A percentile compares a stretch with the other conserved stretches of the same genome.
Evolutionary conservation across 2,113 vertebrate genomes (phyloP).

Genomic region (Pelmatolapia mariae): DNA sequence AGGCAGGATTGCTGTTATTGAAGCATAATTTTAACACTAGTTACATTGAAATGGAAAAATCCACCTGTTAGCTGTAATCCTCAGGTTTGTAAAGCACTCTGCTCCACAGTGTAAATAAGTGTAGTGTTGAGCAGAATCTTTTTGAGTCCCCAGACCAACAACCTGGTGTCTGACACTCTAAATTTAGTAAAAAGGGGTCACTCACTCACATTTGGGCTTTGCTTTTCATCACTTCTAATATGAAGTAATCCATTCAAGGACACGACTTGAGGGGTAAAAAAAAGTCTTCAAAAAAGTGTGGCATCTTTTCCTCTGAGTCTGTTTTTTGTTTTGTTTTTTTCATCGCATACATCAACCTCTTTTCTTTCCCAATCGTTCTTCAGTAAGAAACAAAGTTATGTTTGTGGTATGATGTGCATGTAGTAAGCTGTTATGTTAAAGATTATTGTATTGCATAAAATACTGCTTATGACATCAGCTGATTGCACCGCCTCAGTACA

Average conservation of each 20-base stretch:
- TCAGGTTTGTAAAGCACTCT: not conserved
- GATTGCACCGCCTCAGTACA: not conserved
- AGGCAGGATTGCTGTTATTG: not conserved
- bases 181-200: not conserved
- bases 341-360: not conserved
- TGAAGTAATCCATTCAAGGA: not conserved
- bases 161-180: not conserved
- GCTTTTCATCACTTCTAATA: not conserved
- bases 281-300: not conserved
- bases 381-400: not conserved
- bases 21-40: not conserved
- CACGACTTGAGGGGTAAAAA: not conserved
- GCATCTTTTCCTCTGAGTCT: not conserved
- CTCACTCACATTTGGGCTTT: not conserved
- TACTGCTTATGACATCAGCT: not conserved
- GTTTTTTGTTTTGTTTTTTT: not conserved
- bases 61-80: not conserved
- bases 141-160: not conserved
- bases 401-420: not conserved
- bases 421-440: not conserved
- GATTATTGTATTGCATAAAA: not conserved
- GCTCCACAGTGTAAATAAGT: not conserved
- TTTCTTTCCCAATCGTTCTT: fast-evolving
- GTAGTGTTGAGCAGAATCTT: fast-evolving
- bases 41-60: not conserved